A percentile compares a stretch with the other conserved stretches of the same genome.
phyloP scores from a whole-genome alignment of 2,113 vertebrate species.

The Trichomycterus rosablanca region DNA sequence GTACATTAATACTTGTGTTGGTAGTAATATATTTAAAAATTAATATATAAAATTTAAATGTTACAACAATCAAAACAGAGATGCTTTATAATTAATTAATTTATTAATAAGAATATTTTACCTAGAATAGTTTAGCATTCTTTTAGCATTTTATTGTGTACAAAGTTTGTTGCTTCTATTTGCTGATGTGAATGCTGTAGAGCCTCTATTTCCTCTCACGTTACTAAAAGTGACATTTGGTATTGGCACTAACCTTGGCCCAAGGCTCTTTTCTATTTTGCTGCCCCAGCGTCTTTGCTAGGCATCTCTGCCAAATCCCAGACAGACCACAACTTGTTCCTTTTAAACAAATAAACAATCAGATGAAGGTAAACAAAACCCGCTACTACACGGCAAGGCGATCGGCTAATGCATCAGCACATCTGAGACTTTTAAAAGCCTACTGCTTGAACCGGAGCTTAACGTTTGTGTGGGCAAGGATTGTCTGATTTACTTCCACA shows the following conservation, averaged over 20 bases:
- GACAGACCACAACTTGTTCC: slow-evolving; percentile 19
- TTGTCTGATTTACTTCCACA: slow-evolving; percentile 2
- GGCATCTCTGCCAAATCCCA: background rate
- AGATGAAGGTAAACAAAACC: slow-evolving; percentile 13
- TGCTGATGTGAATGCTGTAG: background rate
- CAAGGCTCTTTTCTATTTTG: slow-evolving; percentile 5
- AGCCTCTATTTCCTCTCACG: slow-evolving; percentile 12
- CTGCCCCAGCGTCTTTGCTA: background rate
- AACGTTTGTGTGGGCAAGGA: slow-evolving; percentile 7
- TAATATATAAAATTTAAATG: too few relatives aligned
- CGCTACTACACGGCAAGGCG: background rate
- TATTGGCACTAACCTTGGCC: slow-evolving; percentile 7
- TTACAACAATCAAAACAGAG: too few relatives aligned
- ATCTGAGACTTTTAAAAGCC: slow-evolving; percentile 5
- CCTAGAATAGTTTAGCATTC: too few relatives aligned
- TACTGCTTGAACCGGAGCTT: slow-evolving; percentile 1
- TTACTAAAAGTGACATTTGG: slow-evolving; percentile 17
- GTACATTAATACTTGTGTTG: too few relatives aligned
- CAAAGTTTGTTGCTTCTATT: too few relatives aligned
- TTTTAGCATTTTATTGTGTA: too few relatives aligned
- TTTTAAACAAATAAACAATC: slow-evolving; percentile 15
- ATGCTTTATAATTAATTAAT: too few relatives aligned
- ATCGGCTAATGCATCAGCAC: slow-evolving; percentile 3
- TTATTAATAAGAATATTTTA: too few relatives aligned
- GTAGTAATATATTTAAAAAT: too few relatives aligned